A percentile compares a stretch with the other conserved stretches of the same genome.
Conservation (phyloP, 2,797 vertebrate genomes). For the Pseudochaenichthys georgianus region DNA sequence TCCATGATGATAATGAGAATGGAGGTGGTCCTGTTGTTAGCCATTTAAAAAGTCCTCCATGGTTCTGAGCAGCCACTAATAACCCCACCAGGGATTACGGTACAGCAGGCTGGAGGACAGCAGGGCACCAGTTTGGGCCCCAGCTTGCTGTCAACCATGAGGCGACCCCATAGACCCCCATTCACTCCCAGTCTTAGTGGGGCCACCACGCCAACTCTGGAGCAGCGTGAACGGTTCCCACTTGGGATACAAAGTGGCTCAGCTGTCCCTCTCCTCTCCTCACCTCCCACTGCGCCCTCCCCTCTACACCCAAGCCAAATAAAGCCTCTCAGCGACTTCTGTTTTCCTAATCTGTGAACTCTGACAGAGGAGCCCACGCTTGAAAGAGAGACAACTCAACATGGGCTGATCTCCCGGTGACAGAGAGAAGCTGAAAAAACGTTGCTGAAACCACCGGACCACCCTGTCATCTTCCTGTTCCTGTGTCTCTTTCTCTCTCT, state of each 20-base stretch:
- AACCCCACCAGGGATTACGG: slow-evolving; percentile 76
- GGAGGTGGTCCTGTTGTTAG: slow-evolving; percentile 65
- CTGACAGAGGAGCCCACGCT: slow-evolving; percentile 79
- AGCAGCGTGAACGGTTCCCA: slow-evolving; percentile 67
- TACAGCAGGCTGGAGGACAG: slow-evolving; percentile 65
- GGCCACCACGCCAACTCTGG: slow-evolving; percentile 42
- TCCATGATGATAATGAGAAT: slow-evolving; percentile 52
- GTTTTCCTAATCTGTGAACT: slow-evolving; percentile 86
- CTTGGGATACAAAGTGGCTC: slow-evolving; percentile 73
- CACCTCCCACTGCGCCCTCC: slow-evolving; percentile 59
- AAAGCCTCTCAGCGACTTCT: slow-evolving; percentile 83
- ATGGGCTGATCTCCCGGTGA: slow-evolving; percentile 83
- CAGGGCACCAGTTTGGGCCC: slow-evolving; percentile 60
- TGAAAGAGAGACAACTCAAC: slow-evolving; percentile 81
- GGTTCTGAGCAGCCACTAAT: slow-evolving; percentile 63
- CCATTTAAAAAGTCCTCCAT: slow-evolving; percentile 66
- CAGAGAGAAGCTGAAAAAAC: slow-evolving; percentile 84
- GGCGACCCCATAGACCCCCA: slow-evolving; percentile 51
- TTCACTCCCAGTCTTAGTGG: slow-evolving; percentile 50
- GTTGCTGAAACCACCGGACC: slow-evolving; percentile 74
- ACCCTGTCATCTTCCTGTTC: slow-evolving; percentile 67
- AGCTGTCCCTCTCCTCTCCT: slow-evolving; percentile 70
- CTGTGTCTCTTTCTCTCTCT: slow-evolving; percentile 38
- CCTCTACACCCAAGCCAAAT: slow-evolving; percentile 76
- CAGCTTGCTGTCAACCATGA: slow-evolving; percentile 66